A percentile compares a stretch with the other conserved stretches of the same genome.
Evolutionary conservation across 2,113 vertebrate genomes (phyloP).

Genomic region (Ascaphus truei): DNA sequence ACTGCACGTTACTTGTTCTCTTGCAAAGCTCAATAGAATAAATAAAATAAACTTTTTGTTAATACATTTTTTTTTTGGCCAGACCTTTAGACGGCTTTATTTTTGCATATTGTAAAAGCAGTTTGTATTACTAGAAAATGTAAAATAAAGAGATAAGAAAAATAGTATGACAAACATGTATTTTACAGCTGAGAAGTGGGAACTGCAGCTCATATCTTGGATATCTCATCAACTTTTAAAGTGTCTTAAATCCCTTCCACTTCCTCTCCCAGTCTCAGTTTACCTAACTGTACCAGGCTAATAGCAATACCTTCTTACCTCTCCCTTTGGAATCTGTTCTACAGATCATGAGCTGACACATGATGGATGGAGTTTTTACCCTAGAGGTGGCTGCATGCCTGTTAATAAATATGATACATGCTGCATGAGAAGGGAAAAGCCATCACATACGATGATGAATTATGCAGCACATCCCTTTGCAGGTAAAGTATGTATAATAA

Average conservation of each 20-base stretch:
- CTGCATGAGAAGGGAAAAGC: constrained; percentile 25
- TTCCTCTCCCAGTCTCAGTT: constrained; percentile 27
- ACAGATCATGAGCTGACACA: constrained; percentile 34
- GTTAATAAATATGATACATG: constrained; percentile 35
- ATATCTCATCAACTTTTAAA: constrained; percentile 29
- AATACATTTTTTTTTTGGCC: too few species aligned
- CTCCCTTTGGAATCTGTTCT: constrained; percentile 15
- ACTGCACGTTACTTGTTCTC: too few species aligned
- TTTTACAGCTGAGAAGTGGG: not conserved
- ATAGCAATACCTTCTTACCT: constrained; percentile 32
- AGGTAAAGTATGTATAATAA: constrained; percentile 15
- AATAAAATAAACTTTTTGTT: too few species aligned
- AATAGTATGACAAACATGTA: too few species aligned
- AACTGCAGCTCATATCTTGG: constrained; percentile 5
- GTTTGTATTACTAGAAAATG: not conserved
- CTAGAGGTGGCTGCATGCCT: constrained; percentile 33
- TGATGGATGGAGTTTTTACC: constrained; percentile 33
- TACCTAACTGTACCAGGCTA: constrained; percentile 27
- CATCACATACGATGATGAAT: constrained; percentile 26
- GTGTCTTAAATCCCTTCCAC: constrained; percentile 26
- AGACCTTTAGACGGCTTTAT: not conserved
- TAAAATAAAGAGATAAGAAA: not conserved
- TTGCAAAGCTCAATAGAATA: too few species aligned
- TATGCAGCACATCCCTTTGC: constrained; percentile 11
- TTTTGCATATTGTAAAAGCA: constrained; percentile 9